These are phyloP conservation scores for Chaetodon trifasciatus DNA, from an alignment of 2,797 vertebrate genomes.

Conservation along the genomic window DNA sequence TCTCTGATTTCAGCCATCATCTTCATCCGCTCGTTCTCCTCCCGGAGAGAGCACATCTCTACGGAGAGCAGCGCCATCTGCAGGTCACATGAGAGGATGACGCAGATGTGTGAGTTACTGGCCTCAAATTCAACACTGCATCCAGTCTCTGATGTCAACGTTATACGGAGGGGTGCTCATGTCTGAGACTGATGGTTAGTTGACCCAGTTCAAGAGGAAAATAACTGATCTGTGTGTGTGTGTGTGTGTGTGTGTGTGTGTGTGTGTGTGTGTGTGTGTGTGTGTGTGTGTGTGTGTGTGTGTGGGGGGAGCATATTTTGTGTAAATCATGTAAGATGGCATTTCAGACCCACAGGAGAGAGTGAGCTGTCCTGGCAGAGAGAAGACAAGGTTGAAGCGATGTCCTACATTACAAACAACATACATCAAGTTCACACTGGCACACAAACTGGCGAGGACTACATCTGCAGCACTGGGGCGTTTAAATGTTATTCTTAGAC, in stretches of 20 bases:
- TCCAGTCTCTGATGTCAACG: not conserved
- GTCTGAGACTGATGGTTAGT: constrained; percentile 14
- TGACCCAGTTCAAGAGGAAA: constrained; percentile 19
- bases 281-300: not conserved
- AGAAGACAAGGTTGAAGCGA: constrained; percentile 6
- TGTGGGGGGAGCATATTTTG: constrained; percentile 9
- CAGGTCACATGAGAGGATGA: constrained; percentile 36
- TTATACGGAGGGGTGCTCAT: not conserved
- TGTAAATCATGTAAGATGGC: constrained; percentile 20
- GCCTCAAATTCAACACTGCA: constrained; percentile 4
- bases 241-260: not conserved
- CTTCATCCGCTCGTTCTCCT: constrained; percentile 91
- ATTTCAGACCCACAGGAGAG: constrained; percentile 6
- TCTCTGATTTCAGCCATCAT: constrained; percentile 89
- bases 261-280: constrained; percentile 13
- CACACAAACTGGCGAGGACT: not conserved
- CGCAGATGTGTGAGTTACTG: not conserved
- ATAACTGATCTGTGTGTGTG: constrained; percentile 11
- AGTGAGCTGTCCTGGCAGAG: not conserved
- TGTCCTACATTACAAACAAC: constrained; percentile 32
- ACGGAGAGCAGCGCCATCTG: constrained; percentile 94
- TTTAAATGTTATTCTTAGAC: constrained; percentile 17
- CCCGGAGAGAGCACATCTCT: constrained; percentile 92
- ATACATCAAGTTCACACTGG: not conserved
- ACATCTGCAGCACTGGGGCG: constrained; percentile 4